phyloP scores from a whole-genome alignment of 2,888 invertebrate genomes.

The Meliscaeva auricollis region DNA sequence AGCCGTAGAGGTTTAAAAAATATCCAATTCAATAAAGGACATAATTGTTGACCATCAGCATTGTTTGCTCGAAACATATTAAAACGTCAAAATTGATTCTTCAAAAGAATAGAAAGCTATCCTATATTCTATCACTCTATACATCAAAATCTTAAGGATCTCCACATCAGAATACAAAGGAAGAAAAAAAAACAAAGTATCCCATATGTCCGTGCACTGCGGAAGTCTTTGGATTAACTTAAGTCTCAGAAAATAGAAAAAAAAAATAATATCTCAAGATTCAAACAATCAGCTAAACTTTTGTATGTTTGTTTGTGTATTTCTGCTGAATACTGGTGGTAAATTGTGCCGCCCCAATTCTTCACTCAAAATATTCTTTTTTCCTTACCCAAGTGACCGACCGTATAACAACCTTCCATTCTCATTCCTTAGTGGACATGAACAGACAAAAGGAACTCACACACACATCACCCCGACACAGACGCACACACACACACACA shows the following conservation, averaged over 20 bases:
- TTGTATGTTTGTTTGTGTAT: background rate
- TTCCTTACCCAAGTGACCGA: slow-evolving; percentile 65
- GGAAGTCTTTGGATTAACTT: slow-evolving; percentile 69
- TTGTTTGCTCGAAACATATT: slow-evolving; percentile 71
- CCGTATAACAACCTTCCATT: slow-evolving; percentile 67
- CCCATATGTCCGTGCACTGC: slow-evolving; percentile 48
- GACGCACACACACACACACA: background rate
- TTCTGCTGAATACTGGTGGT: background rate
- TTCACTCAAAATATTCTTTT: slow-evolving; percentile 21
- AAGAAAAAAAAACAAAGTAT: background rate
- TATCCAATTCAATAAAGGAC: slow-evolving; percentile 52
- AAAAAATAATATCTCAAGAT: slow-evolving; percentile 22
- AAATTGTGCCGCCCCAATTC: slow-evolving; percentile 46
- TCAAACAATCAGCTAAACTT: slow-evolving; percentile 38
- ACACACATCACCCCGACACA: slow-evolving; percentile 10
- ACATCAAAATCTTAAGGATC: slow-evolving; percentile 1
- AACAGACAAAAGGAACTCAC: slow-evolving; percentile 60
- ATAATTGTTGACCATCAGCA: slow-evolving; percentile 59
- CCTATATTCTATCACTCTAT: slow-evolving; percentile 54
- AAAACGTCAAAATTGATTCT: slow-evolving; percentile 73
- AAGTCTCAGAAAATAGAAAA: slow-evolving; percentile 1
- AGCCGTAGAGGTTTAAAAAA: slow-evolving; percentile 20
- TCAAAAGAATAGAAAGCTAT: slow-evolving; percentile 54
- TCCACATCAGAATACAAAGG: background rate
- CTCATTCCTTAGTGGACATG: slow-evolving; percentile 23